These are phyloP conservation scores for Pangasius mekongensis DNA, from an alignment of 2,797 vertebrate genomes.

Conservation along the genomic window DNA sequence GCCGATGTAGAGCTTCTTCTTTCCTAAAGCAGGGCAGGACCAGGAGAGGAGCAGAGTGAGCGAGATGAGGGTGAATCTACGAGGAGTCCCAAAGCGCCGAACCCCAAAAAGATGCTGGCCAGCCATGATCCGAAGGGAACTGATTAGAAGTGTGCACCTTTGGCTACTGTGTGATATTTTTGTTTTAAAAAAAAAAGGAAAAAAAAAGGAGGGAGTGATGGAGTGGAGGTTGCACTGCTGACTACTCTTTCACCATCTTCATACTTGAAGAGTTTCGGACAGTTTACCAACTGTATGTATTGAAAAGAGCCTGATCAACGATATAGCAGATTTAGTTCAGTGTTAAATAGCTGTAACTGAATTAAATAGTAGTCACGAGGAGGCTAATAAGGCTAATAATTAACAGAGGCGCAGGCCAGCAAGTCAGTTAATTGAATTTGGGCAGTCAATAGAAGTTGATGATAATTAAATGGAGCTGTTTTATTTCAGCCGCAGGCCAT, in stretches of 20 bases:
- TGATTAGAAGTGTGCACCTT: not conserved
- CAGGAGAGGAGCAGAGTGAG: conserved; percentile 69
- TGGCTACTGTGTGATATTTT: not conserved
- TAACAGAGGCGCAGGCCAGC: conserved; percentile 31
- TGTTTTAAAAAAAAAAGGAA: no score
- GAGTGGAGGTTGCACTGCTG: conserved; percentile 16
- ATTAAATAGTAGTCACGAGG: conserved; percentile 13
- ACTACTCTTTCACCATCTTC: conserved; percentile 9
- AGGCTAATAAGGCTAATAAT: conserved; percentile 53
- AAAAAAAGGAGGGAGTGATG: conserved; percentile 7
- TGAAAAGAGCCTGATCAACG: no score
- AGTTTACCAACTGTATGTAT: not conserved
- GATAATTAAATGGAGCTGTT: conserved; percentile 22
- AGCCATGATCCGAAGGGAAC: conserved; percentile 55
- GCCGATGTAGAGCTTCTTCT: conserved; percentile 91
- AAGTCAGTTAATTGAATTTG: conserved; percentile 49
- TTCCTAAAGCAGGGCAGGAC: conserved; percentile 79
- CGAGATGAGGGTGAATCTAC: conserved; percentile 51
- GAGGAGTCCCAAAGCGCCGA: conserved; percentile 32
- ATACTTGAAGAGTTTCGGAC: not conserved
- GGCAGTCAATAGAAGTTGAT: conserved; percentile 9
- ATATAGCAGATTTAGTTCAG: not conserved
- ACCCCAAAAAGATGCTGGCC: conserved; percentile 35
- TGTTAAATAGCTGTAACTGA: not conserved
- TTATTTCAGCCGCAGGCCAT: conserved; percentile 10